Conservation (phyloP, 2,113 vertebrate genomes). For the Epinephelus lanceolatus region DNA sequence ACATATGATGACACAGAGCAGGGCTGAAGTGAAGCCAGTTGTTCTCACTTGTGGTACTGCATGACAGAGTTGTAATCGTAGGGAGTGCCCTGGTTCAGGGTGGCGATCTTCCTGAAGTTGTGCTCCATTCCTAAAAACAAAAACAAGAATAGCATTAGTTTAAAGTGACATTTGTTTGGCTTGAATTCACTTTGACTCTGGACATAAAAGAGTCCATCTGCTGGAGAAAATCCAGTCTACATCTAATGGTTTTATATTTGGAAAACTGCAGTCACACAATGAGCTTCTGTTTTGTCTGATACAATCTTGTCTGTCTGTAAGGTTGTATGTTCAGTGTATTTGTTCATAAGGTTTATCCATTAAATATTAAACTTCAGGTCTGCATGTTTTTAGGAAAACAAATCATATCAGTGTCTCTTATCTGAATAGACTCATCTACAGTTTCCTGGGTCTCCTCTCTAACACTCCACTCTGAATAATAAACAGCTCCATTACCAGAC, state of each 20-base stretch:
- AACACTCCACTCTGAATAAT: not conserved
- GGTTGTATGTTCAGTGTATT: too few species aligned
- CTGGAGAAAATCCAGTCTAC: not conserved
- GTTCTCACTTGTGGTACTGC: constrained; percentile 75
- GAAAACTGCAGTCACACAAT: not conserved
- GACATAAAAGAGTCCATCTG: not conserved
- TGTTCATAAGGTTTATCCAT: too few species aligned
- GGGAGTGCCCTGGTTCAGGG: constrained; percentile 78
- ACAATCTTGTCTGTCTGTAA: not conserved
- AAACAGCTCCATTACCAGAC: constrained; percentile 41
- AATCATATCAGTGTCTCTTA: too few species aligned
- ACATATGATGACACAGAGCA: not conserved
- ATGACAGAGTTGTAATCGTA: constrained; percentile 85
- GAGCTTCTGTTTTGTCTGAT: not conserved
- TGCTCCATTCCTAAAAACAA: constrained; percentile 54
- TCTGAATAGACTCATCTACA: not conserved
- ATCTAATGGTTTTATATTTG: not conserved
- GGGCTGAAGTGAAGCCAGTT: not conserved
- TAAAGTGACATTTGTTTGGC: not conserved
- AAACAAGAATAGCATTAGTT: not conserved
- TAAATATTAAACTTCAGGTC: constrained; percentile 17
- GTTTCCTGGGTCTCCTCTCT: too few species aligned
- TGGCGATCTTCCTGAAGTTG: constrained; percentile 72
- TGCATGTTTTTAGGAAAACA: not conserved
- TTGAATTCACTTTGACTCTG: not conserved